Evolutionary conservation across 2,888 invertebrate genomes (phyloP), one percentile per base, ranked within the genome.

Genomic region (Seira ritae): DNA sequence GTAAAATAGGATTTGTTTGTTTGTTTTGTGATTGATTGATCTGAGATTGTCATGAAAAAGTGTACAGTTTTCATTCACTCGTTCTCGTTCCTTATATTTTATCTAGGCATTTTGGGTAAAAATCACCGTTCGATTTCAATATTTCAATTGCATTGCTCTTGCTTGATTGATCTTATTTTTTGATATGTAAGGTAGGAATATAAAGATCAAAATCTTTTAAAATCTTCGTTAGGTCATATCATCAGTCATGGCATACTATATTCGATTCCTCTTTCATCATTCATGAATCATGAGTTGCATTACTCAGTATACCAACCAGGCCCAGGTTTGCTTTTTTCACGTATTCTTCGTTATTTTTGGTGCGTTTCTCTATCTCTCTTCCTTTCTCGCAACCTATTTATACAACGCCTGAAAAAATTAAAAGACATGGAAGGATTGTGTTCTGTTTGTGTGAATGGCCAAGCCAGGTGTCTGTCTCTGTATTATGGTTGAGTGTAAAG

Each of bases 381-480:
- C 8, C 31, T 55, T 55, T 55, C 55, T 55, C 17, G 55, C 3
- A 17, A 55, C 55, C 55, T 55, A 55, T 55, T 55, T 55, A 55
- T 55, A 55, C 17, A 55, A 55, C n/a, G 55, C 12, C 31, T 31
- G 31, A 31, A 31, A 31, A 31, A 4, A 4, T 55, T 55, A 8
- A 31, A 55, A 55, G 55, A 55, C n/a, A 12, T 55, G 75, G 71
- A 81, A 24, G 75, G 50, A 67, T 75, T 70, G 55, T 74, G 50
- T 80, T 31, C 31, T 31, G 31, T 31, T 31, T 31, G 31, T 31
- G 31, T 31, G 74, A 62, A 75, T 80, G 76, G 31, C 31, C 31
- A 31, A 31, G 67, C 81, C 81, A 82, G 81, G 81, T 82, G 81
- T 82, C 67, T 46, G 37, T 69, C 55, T 55, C 66, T 42, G 31